Percentiles rank a stretch among this genome's conserved stretches.
Evolutionary conservation across 2,113 vertebrate species (phyloP).

Genomic region (Microtus pennsylvanicus): DNA sequence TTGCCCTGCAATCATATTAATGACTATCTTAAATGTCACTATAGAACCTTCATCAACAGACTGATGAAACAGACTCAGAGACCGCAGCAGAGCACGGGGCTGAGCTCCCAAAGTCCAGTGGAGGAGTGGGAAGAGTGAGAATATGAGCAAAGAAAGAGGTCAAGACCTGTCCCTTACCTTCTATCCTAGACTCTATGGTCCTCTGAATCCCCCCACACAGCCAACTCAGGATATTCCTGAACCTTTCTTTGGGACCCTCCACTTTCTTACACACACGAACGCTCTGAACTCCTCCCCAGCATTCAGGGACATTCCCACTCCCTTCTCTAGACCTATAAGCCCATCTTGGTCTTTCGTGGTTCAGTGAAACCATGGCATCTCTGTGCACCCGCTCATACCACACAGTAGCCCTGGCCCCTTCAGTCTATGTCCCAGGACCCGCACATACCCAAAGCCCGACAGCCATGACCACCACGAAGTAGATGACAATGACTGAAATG

Average conservation of each 20-base stretch:
- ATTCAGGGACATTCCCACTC: background rate
- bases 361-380: background rate
- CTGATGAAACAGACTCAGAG: too few relatives aligned
- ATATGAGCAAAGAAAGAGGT: too few relatives aligned
- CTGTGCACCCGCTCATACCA: rapidly evolving
- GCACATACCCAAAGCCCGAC: conserved; percentile 96
- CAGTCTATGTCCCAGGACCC: background rate
- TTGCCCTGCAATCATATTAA: too few relatives aligned
- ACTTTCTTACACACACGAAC: too few relatives aligned
- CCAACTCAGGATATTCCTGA: too few relatives aligned
- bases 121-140: too few relatives aligned
- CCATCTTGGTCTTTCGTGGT: too few relatives aligned
- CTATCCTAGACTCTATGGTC: rapidly evolving
- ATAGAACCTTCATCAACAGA: too few relatives aligned
- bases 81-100: too few relatives aligned
- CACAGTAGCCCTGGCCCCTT: background rate
- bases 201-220: background rate
- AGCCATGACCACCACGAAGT: conserved; percentile 94
- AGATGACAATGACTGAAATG: conserved; percentile 95
- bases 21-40: too few relatives aligned
- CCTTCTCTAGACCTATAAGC: rapidly evolving
- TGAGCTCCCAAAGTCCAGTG: too few relatives aligned
- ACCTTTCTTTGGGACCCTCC: background rate
- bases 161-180: too few relatives aligned
- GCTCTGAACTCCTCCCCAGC: background rate